Base-by-base conservation (phyloP, 2,113 vertebrate species). In the Brachyhypopomus gauderio region DNA sequence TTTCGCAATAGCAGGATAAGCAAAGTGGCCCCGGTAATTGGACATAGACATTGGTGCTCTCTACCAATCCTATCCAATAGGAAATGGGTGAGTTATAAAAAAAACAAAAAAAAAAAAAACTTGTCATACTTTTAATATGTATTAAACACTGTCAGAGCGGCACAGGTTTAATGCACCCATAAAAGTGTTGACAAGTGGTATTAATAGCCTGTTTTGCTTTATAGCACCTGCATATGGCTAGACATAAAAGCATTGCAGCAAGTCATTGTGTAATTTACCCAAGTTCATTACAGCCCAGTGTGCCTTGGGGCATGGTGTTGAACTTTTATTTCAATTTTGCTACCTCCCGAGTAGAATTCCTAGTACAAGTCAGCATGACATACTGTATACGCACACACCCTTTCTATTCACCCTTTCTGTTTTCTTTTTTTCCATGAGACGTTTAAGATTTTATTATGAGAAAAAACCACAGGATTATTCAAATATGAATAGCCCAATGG, bases 221-320 rank as follows among this genome's bases (percentile, higher is more conserved):
- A 67, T 20, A 41, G 34, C 6, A 70, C 22, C 34, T 70, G 7
- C 20, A 41, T 70, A 41, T 41, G 66, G 19, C 20, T n/a, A 22
- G 19, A 41, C 36, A 34, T 41, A 41, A 70, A 70, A 70, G 38
- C 66, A 69, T 3, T 19, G 34, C 66, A 69, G 19, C n/a, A 38
- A 70, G 34, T 70, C 66, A 70, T 41, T 70, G 66, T 41, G 36
- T 70, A 20, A 70, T 70, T 70, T 70, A 70, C n/a, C 19, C 8
- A 12, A 41, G n/a, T 70, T 25, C 20, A 70, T 70, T n/a, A 41
- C 19, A 12, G n/a, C 66, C 66, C 36, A 70, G 9, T 41, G 34
- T 22, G 6, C 36, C 20, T 41, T 4, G 8, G 45, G 30, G 30
- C 64, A 70, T 4, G 20, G 38, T 67, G 17, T 19, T 36, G 64